Evolutionary conservation across 1,140 invertebrate species (phyloP).

Genomic region (Callitettix versicolor): DNA sequence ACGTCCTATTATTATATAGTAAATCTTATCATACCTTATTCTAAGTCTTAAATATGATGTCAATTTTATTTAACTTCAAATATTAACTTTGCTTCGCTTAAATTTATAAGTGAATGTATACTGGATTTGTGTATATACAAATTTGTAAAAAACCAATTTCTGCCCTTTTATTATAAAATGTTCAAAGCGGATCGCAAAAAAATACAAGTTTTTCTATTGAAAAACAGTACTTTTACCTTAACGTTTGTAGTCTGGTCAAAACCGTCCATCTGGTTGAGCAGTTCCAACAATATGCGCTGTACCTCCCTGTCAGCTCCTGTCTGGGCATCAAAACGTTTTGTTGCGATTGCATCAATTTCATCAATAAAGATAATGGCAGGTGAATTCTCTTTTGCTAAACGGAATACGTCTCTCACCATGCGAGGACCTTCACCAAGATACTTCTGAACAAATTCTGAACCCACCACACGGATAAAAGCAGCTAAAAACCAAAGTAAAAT

Average conservation of each 20-base stretch:
- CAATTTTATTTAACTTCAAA: no score
- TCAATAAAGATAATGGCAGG: constrained; percentile 99
- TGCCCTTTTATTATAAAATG: no score
- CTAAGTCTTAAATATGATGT: no score
- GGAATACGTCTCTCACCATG: constrained; percentile 98
- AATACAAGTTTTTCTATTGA: no score
- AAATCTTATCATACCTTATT: no score
- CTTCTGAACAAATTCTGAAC: constrained; percentile 99
- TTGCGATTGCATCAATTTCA: constrained; percentile 97
- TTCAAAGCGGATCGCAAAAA: no score
- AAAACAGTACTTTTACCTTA: constrained; percentile 71
- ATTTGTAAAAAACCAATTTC: no score
- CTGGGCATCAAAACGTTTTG: constrained; percentile 96
- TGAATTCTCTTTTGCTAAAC: constrained; percentile 97
- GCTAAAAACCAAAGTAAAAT: no score
- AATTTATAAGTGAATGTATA: no score
- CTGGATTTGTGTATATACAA: no score
- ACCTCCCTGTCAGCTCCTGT: constrained; percentile 99
- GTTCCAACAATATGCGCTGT: constrained; percentile 92
- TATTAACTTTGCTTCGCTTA: no score
- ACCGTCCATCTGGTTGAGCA: constrained; percentile 99
- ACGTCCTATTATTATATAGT: no score
- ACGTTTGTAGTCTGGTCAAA: constrained; percentile 99
- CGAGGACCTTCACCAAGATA: constrained; percentile 97
- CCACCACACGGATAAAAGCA: constrained; percentile 96